These are phyloP conservation scores for Noctua comes DNA, from an alignment of 2,888 invertebrate genomes.

Conservation along the genomic window DNA sequence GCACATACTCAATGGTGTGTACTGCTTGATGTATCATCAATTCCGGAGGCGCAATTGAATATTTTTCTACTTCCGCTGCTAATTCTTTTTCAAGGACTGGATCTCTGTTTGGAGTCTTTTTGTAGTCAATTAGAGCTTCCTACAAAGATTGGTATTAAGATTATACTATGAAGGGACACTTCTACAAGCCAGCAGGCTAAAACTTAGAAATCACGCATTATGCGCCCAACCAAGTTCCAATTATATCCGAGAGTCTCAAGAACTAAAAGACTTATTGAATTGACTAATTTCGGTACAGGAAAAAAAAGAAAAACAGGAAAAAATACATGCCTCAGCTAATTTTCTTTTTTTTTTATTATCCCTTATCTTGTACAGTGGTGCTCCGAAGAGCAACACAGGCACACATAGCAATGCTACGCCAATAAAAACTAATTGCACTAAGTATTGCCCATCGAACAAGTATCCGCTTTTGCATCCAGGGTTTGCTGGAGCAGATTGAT, in stretches of 20 bases:
- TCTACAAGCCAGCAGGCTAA: background rate
- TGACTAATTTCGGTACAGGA: background rate
- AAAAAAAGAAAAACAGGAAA: background rate
- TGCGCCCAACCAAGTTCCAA: background rate
- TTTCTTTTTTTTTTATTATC: conserved; percentile 67
- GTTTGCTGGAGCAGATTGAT: conserved; percentile 71
- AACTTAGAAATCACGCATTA: background rate
- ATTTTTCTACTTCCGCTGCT: conserved; percentile 61
- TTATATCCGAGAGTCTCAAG: background rate
- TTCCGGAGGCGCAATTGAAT: conserved; percentile 90
- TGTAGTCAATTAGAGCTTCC: conserved; percentile 60
- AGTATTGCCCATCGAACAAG: conserved; percentile 89
- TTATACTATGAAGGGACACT: background rate
- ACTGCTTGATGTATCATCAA: conserved; percentile 95
- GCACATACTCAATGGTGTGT: conserved; percentile 96
- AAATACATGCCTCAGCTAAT: conserved; percentile 63
- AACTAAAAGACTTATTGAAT: no score
- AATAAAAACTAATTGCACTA: conserved; percentile 91
- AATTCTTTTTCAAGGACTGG: conserved; percentile 54
- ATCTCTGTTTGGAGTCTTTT: conserved; percentile 49
- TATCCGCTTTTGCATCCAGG: conserved; percentile 86
- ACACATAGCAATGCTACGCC: conserved; percentile 91
- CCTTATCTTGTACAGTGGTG: conserved; percentile 90
- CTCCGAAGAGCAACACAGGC: conserved; percentile 93
- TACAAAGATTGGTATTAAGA: background rate